These are phyloP conservation scores for Nasonovia ribisnigri DNA, from an alignment of 2,888 invertebrate genomes.

Conservation along the genomic window DNA sequence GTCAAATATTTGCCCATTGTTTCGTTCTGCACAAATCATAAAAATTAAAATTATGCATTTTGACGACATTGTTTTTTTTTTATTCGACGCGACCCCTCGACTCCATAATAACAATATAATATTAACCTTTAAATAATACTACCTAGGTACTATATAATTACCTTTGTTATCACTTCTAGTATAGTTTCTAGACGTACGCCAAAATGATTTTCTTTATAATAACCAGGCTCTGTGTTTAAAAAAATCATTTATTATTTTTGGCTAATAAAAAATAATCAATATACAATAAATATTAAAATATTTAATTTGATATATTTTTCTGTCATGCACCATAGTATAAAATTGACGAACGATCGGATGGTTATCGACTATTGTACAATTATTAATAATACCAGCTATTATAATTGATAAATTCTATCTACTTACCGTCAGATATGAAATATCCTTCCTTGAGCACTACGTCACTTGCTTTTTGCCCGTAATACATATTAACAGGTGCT, in stretches of 20 bases:
- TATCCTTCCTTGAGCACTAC: constrained; percentile 80
- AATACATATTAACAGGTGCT: constrained; percentile 85
- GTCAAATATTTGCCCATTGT: constrained; percentile 76
- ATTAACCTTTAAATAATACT: neutral
- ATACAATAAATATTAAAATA: neutral
- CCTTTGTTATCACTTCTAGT: constrained; percentile 76
- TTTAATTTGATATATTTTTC: neutral
- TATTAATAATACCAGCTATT: neutral
- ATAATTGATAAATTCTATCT: neutral
- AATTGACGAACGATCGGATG: neutral
- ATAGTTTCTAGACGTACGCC: constrained; percentile 91
- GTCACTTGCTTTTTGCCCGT: constrained; percentile 72
- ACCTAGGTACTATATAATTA: constrained; percentile 61
- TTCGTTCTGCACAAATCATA: constrained; percentile 66
- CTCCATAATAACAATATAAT: neutral
- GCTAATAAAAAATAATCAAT: neutral
- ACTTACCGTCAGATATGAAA: constrained; percentile 82
- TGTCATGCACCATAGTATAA: neutral
- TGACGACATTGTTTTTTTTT: neutral
- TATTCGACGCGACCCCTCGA: neutral
- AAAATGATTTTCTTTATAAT: constrained; percentile 85
- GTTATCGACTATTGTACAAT: neutral
- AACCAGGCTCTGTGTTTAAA: constrained; percentile 82
- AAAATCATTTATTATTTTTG: neutral
- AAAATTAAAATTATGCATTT: neutral